phyloP scores from a whole-genome alignment of 2,797 vertebrate species.

The Melanogrammus aeglefinus region DNA sequence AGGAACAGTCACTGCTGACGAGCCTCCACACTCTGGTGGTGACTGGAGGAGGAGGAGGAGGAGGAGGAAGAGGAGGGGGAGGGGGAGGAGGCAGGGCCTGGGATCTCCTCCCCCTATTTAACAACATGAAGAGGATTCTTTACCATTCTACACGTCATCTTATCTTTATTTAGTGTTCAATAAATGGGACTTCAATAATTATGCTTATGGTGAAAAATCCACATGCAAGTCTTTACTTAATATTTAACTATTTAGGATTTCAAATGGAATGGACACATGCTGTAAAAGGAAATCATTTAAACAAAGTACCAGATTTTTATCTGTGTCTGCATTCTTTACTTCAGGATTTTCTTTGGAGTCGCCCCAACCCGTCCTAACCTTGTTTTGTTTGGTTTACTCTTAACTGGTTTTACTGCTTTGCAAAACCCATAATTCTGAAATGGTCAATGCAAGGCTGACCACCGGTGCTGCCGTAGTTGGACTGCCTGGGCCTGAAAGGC shows the following conservation, averaged over 20 bases:
- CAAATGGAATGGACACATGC: not conserved
- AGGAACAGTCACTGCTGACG: constrained; percentile 21
- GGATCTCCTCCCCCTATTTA: not conserved
- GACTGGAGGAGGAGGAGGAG: not conserved
- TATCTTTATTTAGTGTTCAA: not conserved
- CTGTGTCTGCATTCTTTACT: not conserved
- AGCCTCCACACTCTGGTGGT: not conserved
- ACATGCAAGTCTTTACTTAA: not conserved
- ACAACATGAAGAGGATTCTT: not conserved
- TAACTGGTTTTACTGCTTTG: not conserved
- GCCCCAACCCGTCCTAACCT: not conserved
- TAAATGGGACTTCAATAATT: not conserved
- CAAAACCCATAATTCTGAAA: not conserved
- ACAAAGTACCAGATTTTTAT: not conserved
- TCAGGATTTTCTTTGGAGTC: not conserved
- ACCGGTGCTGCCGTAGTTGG: too few species aligned
- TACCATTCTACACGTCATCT: not conserved
- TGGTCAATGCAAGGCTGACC: not conserved
- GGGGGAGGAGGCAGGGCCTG: not conserved
- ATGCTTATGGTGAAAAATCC: not conserved
- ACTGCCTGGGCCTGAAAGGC: too few species aligned
- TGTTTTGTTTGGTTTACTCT: not conserved
- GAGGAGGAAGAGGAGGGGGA: constrained; percentile 1
- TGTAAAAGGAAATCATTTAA: not conserved
- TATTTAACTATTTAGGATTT: not conserved